Evolutionary conservation across 2,113 vertebrate genomes (phyloP).

Genomic region (Thalassarche chlororhynchos): DNA sequence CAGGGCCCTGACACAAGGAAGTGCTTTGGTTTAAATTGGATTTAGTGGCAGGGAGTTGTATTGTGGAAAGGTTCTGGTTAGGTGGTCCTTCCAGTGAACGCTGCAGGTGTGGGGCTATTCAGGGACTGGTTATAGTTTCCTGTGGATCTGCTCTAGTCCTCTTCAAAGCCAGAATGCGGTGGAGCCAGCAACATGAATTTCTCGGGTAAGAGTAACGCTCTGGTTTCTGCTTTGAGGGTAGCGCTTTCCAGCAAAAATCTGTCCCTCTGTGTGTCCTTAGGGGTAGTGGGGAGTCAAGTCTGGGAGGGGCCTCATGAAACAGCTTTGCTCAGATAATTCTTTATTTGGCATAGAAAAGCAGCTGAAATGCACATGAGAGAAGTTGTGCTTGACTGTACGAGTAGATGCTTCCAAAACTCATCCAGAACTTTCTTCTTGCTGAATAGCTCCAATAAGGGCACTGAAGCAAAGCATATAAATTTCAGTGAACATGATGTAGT

Average conservation of each 20-base stretch:
- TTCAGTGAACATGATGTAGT: conserved; percentile 18
- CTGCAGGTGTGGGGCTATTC: fast-evolving
- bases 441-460: conserved; percentile 14
- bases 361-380: background rate
- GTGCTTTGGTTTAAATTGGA: background rate
- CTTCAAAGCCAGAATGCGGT: background rate
- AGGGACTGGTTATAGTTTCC: background rate
- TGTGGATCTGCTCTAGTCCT: background rate
- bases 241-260: background rate
- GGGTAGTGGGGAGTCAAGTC: background rate
- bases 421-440: conserved; percentile 14
- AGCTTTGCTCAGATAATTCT: background rate
- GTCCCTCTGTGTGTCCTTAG: background rate
- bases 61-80: background rate
- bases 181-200: background rate
- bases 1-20: background rate
- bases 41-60: fast-evolving
- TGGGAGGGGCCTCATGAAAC: background rate
- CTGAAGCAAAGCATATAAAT: conserved; percentile 21
- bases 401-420: background rate
- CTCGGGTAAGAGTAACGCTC: background rate
- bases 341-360: background rate
- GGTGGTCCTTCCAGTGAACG: fast-evolving
- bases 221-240: background rate
- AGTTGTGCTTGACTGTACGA: background rate